These are phyloP conservation scores for Styela clava DNA, from an alignment of 23 tunicate species.

Conservation along the genomic window DNA sequence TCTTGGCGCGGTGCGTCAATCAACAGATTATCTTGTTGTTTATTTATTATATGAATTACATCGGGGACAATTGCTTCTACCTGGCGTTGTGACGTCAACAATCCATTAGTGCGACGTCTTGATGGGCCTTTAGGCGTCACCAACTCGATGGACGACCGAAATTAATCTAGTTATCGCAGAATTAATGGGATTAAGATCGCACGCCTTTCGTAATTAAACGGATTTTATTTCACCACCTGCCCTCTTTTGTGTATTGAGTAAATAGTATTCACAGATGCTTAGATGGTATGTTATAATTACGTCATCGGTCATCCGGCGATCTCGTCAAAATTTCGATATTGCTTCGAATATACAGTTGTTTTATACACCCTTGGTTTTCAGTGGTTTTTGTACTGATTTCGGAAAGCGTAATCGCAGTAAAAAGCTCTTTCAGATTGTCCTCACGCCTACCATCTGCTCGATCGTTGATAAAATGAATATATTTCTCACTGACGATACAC, in stretches of 20 bases:
- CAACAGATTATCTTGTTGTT: neutral
- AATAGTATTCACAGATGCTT: too few relatives aligned
- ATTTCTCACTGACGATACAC: neutral
- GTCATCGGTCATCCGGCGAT: too few relatives aligned
- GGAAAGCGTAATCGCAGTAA: too few relatives aligned
- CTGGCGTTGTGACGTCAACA: neutral
- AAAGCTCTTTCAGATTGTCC: too few relatives aligned
- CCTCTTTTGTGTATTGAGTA: too few relatives aligned
- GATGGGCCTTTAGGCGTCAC: neutral
- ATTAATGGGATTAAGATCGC: neutral
- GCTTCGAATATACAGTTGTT: too few relatives aligned
- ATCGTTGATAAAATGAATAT: neutral
- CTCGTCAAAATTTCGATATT: too few relatives aligned
- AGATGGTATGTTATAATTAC: too few relatives aligned
- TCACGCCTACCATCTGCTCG: neutral
- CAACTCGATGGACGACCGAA: neutral
- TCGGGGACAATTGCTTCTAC: neutral
- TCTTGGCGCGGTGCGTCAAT: neutral
- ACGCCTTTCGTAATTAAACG: neutral
- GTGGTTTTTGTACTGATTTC: too few relatives aligned
- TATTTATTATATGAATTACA: neutral
- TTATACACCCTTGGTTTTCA: too few relatives aligned
- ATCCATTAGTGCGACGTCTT: conserved; percentile 8
- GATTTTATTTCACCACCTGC: neutral
- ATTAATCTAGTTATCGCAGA: neutral